A percentile compares a stretch with the other conserved stretches of the same genome.
These are phyloP conservation scores for Hydropsyche betteni DNA, from an alignment of 2,888 invertebrate species.

Conservation along the genomic window DNA sequence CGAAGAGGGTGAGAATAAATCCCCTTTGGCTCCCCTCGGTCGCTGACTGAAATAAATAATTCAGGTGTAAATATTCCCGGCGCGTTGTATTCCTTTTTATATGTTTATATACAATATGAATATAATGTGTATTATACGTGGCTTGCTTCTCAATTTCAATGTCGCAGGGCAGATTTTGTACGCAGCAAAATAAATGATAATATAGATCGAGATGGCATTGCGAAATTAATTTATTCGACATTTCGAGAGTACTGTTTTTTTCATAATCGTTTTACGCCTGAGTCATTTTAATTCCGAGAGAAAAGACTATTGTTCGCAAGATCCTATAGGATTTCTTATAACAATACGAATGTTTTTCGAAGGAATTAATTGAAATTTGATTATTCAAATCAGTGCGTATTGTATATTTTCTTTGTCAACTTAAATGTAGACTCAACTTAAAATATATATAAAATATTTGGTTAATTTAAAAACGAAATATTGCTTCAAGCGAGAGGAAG, in stretches of 20 bases:
- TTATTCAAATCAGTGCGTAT: background rate
- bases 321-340: background rate
- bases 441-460: no score
- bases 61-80: conserved; percentile 47
- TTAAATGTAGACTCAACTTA: no score
- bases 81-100: conserved; percentile 20
- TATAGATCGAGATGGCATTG: background rate
- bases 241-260: background rate
- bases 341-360: background rate
- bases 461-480: no score
- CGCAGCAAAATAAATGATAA: background rate
- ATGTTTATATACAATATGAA: conserved; percentile 8
- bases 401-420: background rate
- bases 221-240: background rate
- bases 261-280: background rate
- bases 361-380: background rate
- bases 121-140: conserved; percentile 9
- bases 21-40: conserved; percentile 12
- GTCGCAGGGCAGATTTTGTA: background rate
- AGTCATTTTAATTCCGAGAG: background rate
- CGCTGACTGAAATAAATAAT: conserved; percentile 46
- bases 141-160: conserved; percentile 4
- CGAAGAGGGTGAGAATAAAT: conserved; percentile 19
- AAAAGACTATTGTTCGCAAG: background rate
- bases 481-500: no score